Percentiles rank a stretch among this genome's conserved stretches.
phyloP scores from a whole-genome alignment of 1,140 invertebrate species.

The Acromyrmex heyeri region DNA sequence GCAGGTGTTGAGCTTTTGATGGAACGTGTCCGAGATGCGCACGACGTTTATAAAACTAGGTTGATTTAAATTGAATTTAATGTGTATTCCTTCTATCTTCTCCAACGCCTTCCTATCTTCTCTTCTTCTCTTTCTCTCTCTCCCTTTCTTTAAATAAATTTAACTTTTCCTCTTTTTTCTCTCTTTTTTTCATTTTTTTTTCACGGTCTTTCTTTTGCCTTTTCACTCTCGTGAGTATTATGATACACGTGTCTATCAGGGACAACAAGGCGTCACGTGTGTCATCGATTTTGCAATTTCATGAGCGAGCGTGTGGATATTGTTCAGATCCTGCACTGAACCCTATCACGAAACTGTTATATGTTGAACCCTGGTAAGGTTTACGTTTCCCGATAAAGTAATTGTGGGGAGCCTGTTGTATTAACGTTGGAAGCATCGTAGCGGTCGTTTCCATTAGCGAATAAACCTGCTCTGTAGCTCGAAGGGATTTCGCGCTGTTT shows the following conservation, averaged over 20 bases:
- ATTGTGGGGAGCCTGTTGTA: conserved; percentile 25
- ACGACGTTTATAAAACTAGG: conserved; percentile 55
- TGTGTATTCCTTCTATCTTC: background rate
- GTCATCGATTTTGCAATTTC: conserved; percentile 40
- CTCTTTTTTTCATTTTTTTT: background rate
- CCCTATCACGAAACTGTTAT: conserved; percentile 6
- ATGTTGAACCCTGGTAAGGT: conserved; percentile 11
- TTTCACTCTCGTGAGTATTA: background rate
- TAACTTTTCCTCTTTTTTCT: no score
- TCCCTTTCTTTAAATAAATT: background rate
- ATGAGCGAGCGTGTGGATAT: background rate
- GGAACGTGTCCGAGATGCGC: conserved; percentile 28
- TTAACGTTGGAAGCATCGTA: conserved; percentile 23
- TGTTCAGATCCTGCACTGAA: conserved; percentile 1
- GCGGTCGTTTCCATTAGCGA: conserved; percentile 54
- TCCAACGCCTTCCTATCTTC: background rate
- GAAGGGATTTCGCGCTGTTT: conserved; percentile 47
- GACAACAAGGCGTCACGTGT: conserved; percentile 7
- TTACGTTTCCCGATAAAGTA: conserved; percentile 42
- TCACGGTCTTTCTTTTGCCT: background rate
- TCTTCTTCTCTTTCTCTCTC: background rate
- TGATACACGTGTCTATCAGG: conserved; percentile 6
- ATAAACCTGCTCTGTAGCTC: conserved; percentile 49
- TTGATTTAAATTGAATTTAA: conserved; percentile 72
- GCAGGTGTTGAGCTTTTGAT: conserved; percentile 42